Evolutionary conservation across 2,797 vertebrate genomes (phyloP), one percentile per base, ranked within the genome.

Genomic region (Danio aesculapii): DNA sequence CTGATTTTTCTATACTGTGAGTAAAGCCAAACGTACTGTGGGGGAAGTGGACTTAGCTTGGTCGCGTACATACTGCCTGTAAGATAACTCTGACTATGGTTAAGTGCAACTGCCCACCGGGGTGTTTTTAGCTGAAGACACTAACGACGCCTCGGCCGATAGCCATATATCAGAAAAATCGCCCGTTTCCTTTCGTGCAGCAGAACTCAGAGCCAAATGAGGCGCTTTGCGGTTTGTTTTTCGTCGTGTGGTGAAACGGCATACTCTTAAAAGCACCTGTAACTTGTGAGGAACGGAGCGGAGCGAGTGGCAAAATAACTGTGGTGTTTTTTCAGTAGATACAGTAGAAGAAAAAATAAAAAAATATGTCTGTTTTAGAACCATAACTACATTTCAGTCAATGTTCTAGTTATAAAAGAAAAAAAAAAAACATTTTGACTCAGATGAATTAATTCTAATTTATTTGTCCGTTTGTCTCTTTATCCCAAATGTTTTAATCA

Each of bases 401-500:
- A 88, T 90, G 88, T 90, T 90, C 86, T 88, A 89, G 85, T 88
- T 86, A 80, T 75, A 85, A 87, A 86, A 88, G 59, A 86, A 85
- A 58, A 81, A 71, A 73, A 82, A 73, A 68, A 85, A 79, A 75
- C 52, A 74, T 81, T 82, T 87, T 81, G 86, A 89, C 88, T 87
- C 81, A 81, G 85, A 88, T 86, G 76, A 87, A 85, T 86, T 82
- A 85, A 86, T 85, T 88, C 75, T 88, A 88, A 89, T 89, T 90
- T 89, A 88, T 89, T 89, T 83, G 86, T 88, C 57, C 14, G 84
- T 86, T 86, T 79, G 85, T 89, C 84, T 76, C 83, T 84, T 89
- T 88, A 81, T 90, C 86, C 86, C 89, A 90, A 90, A 89, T 88
- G 88, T 89, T 88, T 87, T 87, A 89, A 90, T 88, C 84, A 73